Evolutionary conservation across 2,888 invertebrate genomes (phyloP), one percentile per base, ranked within the genome.

Genomic region (Lysandra coridon): DNA sequence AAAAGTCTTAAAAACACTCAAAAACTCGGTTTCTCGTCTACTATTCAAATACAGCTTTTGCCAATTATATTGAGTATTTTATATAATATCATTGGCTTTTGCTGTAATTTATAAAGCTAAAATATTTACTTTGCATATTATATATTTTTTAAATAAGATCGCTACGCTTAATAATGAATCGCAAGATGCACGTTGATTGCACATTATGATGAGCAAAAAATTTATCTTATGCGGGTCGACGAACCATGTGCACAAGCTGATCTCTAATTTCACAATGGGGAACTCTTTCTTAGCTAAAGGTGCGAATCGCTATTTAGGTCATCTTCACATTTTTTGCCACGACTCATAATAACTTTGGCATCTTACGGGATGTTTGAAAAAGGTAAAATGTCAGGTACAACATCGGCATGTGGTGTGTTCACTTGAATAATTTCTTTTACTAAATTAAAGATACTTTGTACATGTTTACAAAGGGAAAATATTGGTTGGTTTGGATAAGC

Each of bases 301-400:
- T 93, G 93, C 92, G 88, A 90, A 90, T 87, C 86, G 86, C 89
- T 86, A 90, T 92, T 89, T 92, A 92, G 93, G 91, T 92, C 93
- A 92, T 87, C 86, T 87, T 87, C 78, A 83, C 80, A 82, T 84
- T 86, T 87, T 88, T 88, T 89, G 86, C 84, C 82, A 76, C 81
- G 82, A 85, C 84, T 84, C 84, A 79, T 80, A 57, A 4, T 44
- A 37, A 75, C 12, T 73, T 30, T 12, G 60, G 23, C 49, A 74
- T 76, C 40, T 57, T 76, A 30, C 75, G 40, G 57, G 75, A 23
- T 76, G 75, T 12, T 75, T 14, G 44, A 53, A 76, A 53, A 33
- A 76, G n/a, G n/a, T n/a, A n/a, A 75, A 23, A 23, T 75, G 76
- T 53, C 76, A 76, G 74, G 60, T 74, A 57, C n/a, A 5, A 40